Evolutionary conservation across 2,797 vertebrate species (phyloP).

Genomic region (Lemur catta): DNA sequence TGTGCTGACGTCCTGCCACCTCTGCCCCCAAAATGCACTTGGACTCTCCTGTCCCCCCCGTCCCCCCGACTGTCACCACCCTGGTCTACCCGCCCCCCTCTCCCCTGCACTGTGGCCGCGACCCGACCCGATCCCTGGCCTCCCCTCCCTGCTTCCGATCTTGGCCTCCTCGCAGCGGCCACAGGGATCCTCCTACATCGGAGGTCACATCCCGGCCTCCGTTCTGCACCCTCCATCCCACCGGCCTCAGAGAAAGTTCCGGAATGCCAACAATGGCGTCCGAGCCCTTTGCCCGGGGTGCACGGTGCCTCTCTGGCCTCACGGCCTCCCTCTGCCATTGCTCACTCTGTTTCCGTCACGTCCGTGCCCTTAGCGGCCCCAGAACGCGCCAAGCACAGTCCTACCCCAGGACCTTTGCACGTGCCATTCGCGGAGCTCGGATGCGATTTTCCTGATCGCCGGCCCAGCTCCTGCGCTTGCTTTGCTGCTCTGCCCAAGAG

Average conservation of each 20-base stretch:
- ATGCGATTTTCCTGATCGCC: neutral
- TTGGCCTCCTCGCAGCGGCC: neutral
- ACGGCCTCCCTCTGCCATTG: neutral
- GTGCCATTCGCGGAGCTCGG: neutral
- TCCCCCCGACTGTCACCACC: neutral
- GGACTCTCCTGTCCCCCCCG: neutral
- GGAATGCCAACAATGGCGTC: neutral
- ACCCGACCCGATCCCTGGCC: neutral
- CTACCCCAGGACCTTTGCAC: neutral
- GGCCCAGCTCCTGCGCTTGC: neutral
- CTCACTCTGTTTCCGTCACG: neutral
- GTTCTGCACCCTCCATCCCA: neutral
- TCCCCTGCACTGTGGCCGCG: too few species aligned
- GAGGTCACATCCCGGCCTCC: neutral
- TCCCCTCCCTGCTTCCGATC: neutral
- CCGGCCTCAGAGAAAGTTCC: neutral
- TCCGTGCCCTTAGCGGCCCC: neutral
- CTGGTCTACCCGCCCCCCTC: neutral
- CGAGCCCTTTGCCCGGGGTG: rapidly evolving
- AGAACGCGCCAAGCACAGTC: neutral
- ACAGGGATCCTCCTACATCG: neutral
- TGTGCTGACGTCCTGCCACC: neutral
- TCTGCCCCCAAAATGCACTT: neutral
- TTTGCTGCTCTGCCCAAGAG: neutral
- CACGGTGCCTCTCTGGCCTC: neutral